Conservation (phyloP, 2,797 vertebrate species). For the Bradypodion ventrale region DNA sequence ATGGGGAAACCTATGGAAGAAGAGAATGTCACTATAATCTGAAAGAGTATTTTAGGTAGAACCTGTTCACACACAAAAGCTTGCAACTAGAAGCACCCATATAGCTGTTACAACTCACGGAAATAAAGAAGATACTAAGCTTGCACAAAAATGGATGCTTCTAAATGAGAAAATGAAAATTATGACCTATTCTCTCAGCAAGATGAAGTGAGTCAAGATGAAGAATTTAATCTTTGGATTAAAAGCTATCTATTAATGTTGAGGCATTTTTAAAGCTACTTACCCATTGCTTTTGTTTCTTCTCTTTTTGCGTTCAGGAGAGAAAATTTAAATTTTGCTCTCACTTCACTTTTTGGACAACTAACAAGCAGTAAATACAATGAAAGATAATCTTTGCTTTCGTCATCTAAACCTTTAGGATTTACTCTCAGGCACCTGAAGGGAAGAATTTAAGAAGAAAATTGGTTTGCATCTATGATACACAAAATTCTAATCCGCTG, state of each 20-base stretch:
- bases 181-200: background rate
- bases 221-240: background rate
- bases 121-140: background rate
- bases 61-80: background rate
- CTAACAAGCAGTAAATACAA: slow-evolving; percentile 98
- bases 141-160: background rate
- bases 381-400: slow-evolving; percentile 99
- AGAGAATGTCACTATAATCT: too few species aligned
- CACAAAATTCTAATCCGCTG: background rate
- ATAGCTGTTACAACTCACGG: background rate
- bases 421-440: slow-evolving; percentile 97
- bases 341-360: slow-evolving; percentile 99
- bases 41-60: background rate
- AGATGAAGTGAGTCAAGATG: background rate
- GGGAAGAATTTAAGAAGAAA: slow-evolving; percentile 63
- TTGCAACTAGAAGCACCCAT: background rate
- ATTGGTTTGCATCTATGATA: slow-evolving; percentile 28
- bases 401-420: slow-evolving; percentile 97
- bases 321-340: slow-evolving; percentile 99
- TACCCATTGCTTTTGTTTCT: slow-evolving; percentile 99
- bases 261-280: slow-evolving; percentile 66
- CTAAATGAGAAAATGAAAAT: background rate
- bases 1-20: too few species aligned
- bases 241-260: background rate
- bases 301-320: slow-evolving; percentile 96